Evolutionary conservation across 2,113 vertebrate species (phyloP).

Genomic region (Eulemur rufifrons): DNA sequence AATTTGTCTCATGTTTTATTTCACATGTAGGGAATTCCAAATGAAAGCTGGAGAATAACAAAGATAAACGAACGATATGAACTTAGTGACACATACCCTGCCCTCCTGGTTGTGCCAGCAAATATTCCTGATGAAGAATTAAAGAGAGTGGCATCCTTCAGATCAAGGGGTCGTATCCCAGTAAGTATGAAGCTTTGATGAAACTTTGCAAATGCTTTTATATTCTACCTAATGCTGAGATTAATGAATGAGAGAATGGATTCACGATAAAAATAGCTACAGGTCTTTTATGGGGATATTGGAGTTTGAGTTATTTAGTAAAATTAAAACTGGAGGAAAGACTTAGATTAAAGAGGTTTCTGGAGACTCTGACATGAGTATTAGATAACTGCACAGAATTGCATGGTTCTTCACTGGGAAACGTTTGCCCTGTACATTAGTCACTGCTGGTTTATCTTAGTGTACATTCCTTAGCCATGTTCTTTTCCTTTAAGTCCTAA

Average conservation of each 20-base stretch:
- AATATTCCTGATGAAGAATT: slow-evolving; percentile 96
- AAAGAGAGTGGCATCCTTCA: slow-evolving; percentile 92
- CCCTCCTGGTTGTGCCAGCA: slow-evolving; percentile 92
- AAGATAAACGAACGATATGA: slow-evolving; percentile 96
- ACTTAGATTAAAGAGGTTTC: slow-evolving; percentile 64
- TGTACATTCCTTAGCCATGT: background rate
- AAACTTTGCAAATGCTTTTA: slow-evolving; percentile 47
- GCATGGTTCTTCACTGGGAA: slow-evolving; percentile 28
- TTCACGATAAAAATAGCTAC: slow-evolving; percentile 46
- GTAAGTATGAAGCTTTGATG: slow-evolving; percentile 85
- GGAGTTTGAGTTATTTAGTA: slow-evolving; percentile 53
- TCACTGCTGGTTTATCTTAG: slow-evolving; percentile 42
- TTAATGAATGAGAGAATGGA: slow-evolving; percentile 24
- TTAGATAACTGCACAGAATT: background rate
- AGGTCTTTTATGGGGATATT: slow-evolving; percentile 8
- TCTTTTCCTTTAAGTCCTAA: background rate
- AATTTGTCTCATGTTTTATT: slow-evolving; percentile 41
- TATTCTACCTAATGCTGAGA: slow-evolving; percentile 9
- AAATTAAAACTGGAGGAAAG: slow-evolving; percentile 58
- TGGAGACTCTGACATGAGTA: slow-evolving; percentile 47
- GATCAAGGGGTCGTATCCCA: slow-evolving; percentile 94
- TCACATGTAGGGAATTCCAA: slow-evolving; percentile 92
- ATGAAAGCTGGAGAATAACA: slow-evolving; percentile 97
- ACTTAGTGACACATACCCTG: slow-evolving; percentile 95
- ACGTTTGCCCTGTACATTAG: background rate